phyloP scores from a whole-genome alignment of 2,797 vertebrate genomes.

The Pseudocheirus occidentalis region DNA sequence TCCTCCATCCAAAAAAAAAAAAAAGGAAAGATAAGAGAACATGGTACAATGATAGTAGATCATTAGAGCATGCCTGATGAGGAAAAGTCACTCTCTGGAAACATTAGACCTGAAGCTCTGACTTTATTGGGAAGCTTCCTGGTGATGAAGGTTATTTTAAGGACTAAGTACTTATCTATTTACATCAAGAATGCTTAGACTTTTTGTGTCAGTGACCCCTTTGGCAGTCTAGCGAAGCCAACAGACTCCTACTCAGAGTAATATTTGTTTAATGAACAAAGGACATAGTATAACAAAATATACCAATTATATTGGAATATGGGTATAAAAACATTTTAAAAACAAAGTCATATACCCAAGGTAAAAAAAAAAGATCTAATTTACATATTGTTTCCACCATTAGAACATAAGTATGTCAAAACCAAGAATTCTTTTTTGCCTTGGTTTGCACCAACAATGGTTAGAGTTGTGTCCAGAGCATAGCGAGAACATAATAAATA shows the following conservation, averaged over 20 bases:
- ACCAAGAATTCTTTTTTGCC: not conserved
- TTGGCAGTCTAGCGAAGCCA: not conserved
- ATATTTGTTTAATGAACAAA: not conserved
- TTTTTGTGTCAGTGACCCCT: not conserved
- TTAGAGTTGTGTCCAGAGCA: not conserved
- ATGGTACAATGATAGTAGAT: not conserved
- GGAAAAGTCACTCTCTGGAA: conserved; percentile 49
- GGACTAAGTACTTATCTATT: conserved; percentile 30
- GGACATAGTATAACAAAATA: not conserved
- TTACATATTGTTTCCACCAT: not conserved
- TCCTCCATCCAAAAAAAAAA: too few species aligned
- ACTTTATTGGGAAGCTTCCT: conserved; percentile 43
- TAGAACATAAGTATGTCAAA: not conserved
- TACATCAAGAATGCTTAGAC: not conserved
- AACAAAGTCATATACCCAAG: not conserved
- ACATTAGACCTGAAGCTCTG: conserved; percentile 49
- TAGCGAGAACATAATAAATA: not conserved
- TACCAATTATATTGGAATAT: not conserved
- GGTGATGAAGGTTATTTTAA: conserved; percentile 60
- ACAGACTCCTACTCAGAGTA: not conserved
- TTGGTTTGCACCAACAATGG: not conserved
- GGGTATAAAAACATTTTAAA: not conserved
- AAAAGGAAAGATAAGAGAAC: conserved; percentile 18
- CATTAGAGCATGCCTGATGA: conserved; percentile 48
- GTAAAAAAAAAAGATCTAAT: not conserved